Evolutionary conservation across 2,113 vertebrate genomes (phyloP), one percentile per base, ranked within the genome.

Genomic region (Seriola dumerili): DNA sequence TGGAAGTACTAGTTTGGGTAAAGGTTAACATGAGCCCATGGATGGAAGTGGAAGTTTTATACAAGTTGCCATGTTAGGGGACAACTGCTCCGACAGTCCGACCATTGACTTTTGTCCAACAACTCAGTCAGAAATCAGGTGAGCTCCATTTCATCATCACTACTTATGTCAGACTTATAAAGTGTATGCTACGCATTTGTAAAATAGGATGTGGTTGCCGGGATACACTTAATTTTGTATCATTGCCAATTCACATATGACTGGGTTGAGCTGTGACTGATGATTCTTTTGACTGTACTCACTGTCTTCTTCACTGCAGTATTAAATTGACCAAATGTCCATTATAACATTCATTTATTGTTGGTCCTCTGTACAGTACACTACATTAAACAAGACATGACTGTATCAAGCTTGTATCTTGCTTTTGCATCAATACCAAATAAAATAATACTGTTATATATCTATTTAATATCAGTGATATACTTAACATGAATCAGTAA

Each of bases 11-110:
- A 11, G 29, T 58, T 68, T 58, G 38, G 78, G 42, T n/a, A 9
- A 42, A 72, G 55, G 13, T 44, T 9, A 65, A 46, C 17, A 46
- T 0, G 0, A 54, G 29, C 12, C 17, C 0, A 50, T 59, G 62
- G 44, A 29, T 63, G 34, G 42, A 78, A 54, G 40, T 36, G 52
- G 42, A 78, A 54, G 40, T 40, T 44, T 10, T 64, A 48, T 38
- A 10, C 14, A 36, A 14, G 52, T 32, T 59, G 73, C 50, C 72
- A 85, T 88, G 87, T 52, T 76, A 54, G 84, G 48, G 7, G 81
- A 85, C 67, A 85, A 61, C 79, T 78, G 72, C 70, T 85, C 69
- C 5, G 23, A 83, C 81, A 84, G 34, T 68, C 25, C 86, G 76
- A 78, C 66, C 48, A 10, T 29, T 67, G 87, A 86, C 58, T 44